These are phyloP conservation scores for Zaprionus ornatus DNA, from an alignment of 1,140 invertebrate genomes.

Conservation along the genomic window DNA sequence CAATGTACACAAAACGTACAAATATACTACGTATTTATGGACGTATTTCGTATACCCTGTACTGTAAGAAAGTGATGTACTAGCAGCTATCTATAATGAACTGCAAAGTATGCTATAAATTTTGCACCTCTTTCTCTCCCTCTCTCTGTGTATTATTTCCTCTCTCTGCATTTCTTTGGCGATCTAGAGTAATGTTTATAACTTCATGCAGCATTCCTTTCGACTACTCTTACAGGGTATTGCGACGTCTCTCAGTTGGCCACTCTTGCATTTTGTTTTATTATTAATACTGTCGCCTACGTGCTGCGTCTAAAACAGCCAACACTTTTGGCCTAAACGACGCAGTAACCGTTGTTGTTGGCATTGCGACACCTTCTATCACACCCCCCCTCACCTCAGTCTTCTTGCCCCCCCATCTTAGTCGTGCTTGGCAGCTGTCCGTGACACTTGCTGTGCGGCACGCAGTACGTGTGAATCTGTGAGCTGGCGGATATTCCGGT, in stretches of 20 bases:
- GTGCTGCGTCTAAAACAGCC: conserved; percentile 57
- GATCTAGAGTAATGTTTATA: too few species aligned
- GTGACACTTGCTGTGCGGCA: conserved; percentile 5
- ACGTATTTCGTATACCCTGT: conserved; percentile 36
- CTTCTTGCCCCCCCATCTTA: neutral
- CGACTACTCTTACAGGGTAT: neutral
- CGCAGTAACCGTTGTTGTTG: conserved; percentile 11
- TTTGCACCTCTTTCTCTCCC: neutral
- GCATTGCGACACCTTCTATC: conserved; percentile 10
- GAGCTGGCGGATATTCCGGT: conserved; percentile 5
- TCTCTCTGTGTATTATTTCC: neutral
- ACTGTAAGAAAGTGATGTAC: neutral
- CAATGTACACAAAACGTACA: neutral
- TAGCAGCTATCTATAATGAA: too few species aligned
- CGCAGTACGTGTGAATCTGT: conserved; percentile 13
- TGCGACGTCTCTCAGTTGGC: neutral
- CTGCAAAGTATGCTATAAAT: neutral
- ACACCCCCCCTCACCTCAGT: neutral
- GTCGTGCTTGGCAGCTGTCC: conserved; percentile 4
- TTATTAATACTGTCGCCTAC: conserved; percentile 73
- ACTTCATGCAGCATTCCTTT: neutral
- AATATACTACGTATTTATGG: conserved; percentile 24
- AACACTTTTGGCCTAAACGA: conserved; percentile 42
- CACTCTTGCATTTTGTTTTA: conserved; percentile 57
- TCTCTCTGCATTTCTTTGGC: too few species aligned